phyloP scores from a whole-genome alignment of 2,113 vertebrate genomes.

The Motacilla alba region DNA sequence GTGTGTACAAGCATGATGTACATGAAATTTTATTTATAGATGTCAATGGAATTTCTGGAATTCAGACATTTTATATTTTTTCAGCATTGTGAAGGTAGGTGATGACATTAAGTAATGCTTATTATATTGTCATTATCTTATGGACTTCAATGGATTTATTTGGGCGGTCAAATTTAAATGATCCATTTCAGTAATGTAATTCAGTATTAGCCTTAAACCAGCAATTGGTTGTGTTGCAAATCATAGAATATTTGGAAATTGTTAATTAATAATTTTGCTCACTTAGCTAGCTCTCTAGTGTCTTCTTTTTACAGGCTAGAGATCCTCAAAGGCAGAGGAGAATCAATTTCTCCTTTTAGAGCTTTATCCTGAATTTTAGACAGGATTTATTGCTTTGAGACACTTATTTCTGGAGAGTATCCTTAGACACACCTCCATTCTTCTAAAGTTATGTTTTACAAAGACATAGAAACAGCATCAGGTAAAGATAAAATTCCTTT shows the following conservation, averaged over 20 bases:
- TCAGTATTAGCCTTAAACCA: neutral
- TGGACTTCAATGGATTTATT: neutral
- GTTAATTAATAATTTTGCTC: neutral
- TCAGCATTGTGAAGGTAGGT: neutral
- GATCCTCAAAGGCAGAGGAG: neutral
- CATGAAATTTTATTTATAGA: neutral
- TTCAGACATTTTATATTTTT: neutral
- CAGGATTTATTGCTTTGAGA: neutral
- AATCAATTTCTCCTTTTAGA: neutral
- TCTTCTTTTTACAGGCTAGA: neutral
- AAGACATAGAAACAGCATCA: neutral
- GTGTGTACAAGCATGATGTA: rapidly evolving
- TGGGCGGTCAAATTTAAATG: neutral
- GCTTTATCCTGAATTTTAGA: neutral
- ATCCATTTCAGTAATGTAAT: neutral
- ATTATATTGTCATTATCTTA: neutral
- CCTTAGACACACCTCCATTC: neutral
- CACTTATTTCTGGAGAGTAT: neutral
- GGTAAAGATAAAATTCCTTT: neutral
- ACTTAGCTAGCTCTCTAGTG: neutral
- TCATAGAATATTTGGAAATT: neutral
- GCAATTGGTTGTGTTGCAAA: neutral
- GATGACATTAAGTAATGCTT: neutral
- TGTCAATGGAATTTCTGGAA: neutral
- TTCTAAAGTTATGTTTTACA: neutral